Conservation (phyloP, 2,113 vertebrate genomes). For the Catagonus wagneri region DNA sequence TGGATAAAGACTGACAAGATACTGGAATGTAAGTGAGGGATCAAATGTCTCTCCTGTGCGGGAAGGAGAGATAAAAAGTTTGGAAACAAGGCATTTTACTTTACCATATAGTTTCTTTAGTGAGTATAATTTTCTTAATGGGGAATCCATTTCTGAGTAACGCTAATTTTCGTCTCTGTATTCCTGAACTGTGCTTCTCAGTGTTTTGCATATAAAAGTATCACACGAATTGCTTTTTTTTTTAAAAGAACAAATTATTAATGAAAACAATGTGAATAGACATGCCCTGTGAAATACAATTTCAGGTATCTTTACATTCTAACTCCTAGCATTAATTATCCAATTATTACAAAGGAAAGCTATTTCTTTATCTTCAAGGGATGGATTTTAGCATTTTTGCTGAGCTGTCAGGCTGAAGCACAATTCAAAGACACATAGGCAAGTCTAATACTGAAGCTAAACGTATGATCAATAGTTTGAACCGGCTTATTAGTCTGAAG, state of each 20-base stretch:
- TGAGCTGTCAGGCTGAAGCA: background rate
- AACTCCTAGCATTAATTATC: background rate
- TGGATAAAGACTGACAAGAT: background rate
- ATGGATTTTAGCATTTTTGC: background rate
- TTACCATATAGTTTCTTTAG: background rate
- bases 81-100: background rate
- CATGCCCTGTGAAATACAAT: background rate
- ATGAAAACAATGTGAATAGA: constrained; percentile 47
- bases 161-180: background rate
- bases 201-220: constrained; percentile 32
- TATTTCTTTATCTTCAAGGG: constrained; percentile 7
- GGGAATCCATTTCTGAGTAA: constrained; percentile 33
- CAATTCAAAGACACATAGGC: background rate
- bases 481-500: background rate
- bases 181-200: constrained; percentile 3
- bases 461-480: background rate
- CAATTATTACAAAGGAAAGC: constrained; percentile 45
- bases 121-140: background rate
- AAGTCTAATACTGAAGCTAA: background rate
- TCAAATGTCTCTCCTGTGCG: background rate
- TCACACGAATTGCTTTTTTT: background rate
- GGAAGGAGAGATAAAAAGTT: background rate
- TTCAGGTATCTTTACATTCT: constrained; percentile 39
- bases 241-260: constrained; percentile 50
- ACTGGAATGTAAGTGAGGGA: background rate